Base-by-base conservation (phyloP, 2,113 vertebrate species). In the Ancistrus triradiatus region DNA sequence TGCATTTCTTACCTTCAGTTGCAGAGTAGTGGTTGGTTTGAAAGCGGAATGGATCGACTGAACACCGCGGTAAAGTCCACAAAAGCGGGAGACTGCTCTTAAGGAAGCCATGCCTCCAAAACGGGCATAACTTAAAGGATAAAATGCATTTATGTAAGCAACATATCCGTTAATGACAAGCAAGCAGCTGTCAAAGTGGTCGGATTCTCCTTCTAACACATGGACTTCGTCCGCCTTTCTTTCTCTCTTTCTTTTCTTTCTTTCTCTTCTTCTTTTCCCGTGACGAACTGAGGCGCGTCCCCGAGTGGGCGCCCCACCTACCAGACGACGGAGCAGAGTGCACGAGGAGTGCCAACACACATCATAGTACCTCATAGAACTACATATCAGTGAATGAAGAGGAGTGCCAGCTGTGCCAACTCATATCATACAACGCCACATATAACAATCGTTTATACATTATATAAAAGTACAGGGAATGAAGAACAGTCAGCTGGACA, bases 1-100 rank as follows among this genome's bases (percentile, higher is more conserved):
- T n/a, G 35, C 13, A 13, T 40, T 40, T 13, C 63, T 58, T 66
- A 66, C 63, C 63, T 18, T 66, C 15, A 18, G 19, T 8, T 8
- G 42, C 3, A 55, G 42, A 40, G 15, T 9, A 8, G 51, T n/a
- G 63, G 6, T 35, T 24, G 19, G 27, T 25, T 38, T n/a, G 27
- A 61, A 62, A 4, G 24, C 22, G 1, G 15, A 5, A 5, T 17
- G 4, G 6, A 18, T 6, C 21, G 46, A 53, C 14, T 47, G 31
- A 40, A 22, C n/a, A 25, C 63, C n/a, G 53, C 63, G 22, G 35
- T 24, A 14, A 13, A 51, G n/a, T 25, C 59, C 60, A n/a, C 1
- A 51, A 6, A 58, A 43, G 14, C 3, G 38, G 44, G 18, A 24
- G 4, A 40, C 10, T 7, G 33, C 11, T 48, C 63, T 66, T 1